Evolutionary conservation across 1,140 invertebrate species (phyloP).

Genomic region (Camponotus vicinus): DNA sequence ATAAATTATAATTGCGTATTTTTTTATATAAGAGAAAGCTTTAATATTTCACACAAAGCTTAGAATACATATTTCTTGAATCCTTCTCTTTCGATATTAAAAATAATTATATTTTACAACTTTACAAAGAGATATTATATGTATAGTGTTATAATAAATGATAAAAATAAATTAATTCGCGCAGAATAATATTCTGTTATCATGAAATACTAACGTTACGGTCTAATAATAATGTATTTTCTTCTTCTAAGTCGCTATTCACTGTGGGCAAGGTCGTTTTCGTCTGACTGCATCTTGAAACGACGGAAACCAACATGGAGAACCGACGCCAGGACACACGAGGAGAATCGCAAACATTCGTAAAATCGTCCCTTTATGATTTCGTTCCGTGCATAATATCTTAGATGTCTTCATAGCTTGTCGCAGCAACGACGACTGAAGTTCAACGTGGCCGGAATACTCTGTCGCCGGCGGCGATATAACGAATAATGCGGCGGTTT

Average conservation of each 20-base stretch:
- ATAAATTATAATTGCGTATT: too few species aligned
- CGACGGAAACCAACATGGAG: neutral
- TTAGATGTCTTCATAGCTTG: slow-evolving; percentile 82
- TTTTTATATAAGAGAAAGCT: too few species aligned
- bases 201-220: too few species aligned
- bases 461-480: slow-evolving; percentile 11
- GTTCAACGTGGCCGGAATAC: slow-evolving; percentile 7
- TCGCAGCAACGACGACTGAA: slow-evolving; percentile 43
- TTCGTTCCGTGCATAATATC: slow-evolving; percentile 79
- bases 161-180: too few species aligned
- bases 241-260: neutral
- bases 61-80: too few species aligned
- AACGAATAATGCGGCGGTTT: slow-evolving; percentile 46
- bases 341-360: slow-evolving; percentile 69
- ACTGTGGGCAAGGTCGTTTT: neutral
- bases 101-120: too few species aligned
- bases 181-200: too few species aligned
- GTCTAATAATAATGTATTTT: neutral
- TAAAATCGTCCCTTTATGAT: slow-evolving; percentile 84
- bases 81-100: too few species aligned
- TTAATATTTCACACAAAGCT: too few species aligned
- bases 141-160: too few species aligned
- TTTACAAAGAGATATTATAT: too few species aligned
- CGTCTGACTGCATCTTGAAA: neutral
- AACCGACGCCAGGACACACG: neutral